A percentile compares a stretch with the other conserved stretches of the same genome.
phyloP scores from a whole-genome alignment of 2,888 invertebrate species.

The Caenorhabditis macrosperma region DNA sequence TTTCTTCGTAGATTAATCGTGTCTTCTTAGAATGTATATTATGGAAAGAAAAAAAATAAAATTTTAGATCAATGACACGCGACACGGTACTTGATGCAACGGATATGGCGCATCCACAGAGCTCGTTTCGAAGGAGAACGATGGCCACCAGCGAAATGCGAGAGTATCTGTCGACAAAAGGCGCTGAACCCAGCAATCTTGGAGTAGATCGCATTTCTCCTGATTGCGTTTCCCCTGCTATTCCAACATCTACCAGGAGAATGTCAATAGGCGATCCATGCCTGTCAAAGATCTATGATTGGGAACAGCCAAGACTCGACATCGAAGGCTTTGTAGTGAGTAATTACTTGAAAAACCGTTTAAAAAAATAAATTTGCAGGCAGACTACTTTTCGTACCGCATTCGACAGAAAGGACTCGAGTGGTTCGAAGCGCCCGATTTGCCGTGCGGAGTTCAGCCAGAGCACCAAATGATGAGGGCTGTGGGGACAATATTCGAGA shows the following conservation, averaged over 20 bases:
- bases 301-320: slow-evolving; percentile 63
- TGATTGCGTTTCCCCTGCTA: not conserved
- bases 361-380: slow-evolving; percentile 23
- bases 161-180: slow-evolving; percentile 35
- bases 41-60: slow-evolving; percentile 43
- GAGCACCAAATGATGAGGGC: slow-evolving; percentile 63
- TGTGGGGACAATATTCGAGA: slow-evolving; percentile 60
- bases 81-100: slow-evolving; percentile 28
- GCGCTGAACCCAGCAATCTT: slow-evolving; percentile 6
- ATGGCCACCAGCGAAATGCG: slow-evolving; percentile 43
- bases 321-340: slow-evolving; percentile 67
- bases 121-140: slow-evolving; percentile 30
- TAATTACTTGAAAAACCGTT: not conserved
- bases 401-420: slow-evolving; percentile 53
- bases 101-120: slow-evolving; percentile 25
- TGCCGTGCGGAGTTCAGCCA: slow-evolving; percentile 63
- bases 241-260: slow-evolving; percentile 17
- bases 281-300: slow-evolving; percentile 49
- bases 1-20: slow-evolving; percentile 42
- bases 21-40: slow-evolving; percentile 45
- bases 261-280: slow-evolving; percentile 43
- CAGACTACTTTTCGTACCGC: slow-evolving; percentile 62
- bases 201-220: slow-evolving; percentile 2
- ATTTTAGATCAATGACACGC: slow-evolving; percentile 52
- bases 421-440: slow-evolving; percentile 63